Base-by-base conservation (phyloP, 2,113 vertebrate species). In the Gyps fulvus region DNA sequence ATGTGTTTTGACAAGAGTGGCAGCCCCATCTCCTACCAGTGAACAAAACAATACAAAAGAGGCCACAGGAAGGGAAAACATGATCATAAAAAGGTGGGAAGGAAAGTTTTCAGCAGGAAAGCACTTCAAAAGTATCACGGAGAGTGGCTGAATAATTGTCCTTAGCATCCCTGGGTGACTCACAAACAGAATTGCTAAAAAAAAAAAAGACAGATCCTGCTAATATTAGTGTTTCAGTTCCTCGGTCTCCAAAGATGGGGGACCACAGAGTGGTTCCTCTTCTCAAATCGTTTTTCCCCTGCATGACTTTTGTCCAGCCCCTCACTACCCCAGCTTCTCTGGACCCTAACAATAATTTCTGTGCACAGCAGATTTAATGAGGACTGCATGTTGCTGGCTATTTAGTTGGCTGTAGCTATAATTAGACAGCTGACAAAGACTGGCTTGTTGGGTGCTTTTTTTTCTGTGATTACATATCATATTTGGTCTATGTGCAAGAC, bases 361-460 rank as follows among this genome's bases (percentile, higher is more conserved):
- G 34, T 32, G 71, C 50, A 52, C 14, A 18, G 62, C 43, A 58
- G 25, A 57, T 65, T 72, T 90, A 95, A 90, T 65, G 74, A 97
- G 78, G 70, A 87, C 78, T 97, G 84, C 36, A 85, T 66, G 57
- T 76, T 91, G 36, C 54, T 92, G 74, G 81, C 40, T 94, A 83
- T 89, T 87, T 83, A 59, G n/a, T 27, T 91, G 61, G 40, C 65
- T 95, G 82, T 19, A 73, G n/a, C 91, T 97, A 91, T 95, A 95
- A 96, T 97, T 96, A 95, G 95, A 70, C 38, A 90, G 74, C 78
- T 96, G 96, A 96, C 93, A 91, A 80, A 91, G 84, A 80, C 50
- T 83, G 62, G 59, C 42, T 90, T 62, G n/a, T 79, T 79, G 55
- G 73, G 54, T 62, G 45, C 29, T 83, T 42, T 81, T 77, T 59